These are phyloP conservation scores for Malthinus seriepunctatus DNA, from an alignment of 2,888 invertebrate genomes.

Conservation along the genomic window DNA sequence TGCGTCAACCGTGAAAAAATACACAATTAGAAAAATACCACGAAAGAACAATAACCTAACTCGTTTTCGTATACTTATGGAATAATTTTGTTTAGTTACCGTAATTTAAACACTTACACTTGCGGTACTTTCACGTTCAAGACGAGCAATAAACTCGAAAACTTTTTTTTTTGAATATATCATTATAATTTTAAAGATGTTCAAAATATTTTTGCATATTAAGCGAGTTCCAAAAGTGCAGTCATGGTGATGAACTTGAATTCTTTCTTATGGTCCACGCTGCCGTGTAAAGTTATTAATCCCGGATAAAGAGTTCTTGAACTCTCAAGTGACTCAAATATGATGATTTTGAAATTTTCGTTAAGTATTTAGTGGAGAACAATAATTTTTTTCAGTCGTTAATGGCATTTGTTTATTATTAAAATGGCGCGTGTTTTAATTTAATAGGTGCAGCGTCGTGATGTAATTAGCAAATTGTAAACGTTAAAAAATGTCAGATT, in stretches of 20 bases:
- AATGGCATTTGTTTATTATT: too few species aligned
- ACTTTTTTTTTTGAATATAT: too few species aligned
- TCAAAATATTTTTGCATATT: too few species aligned
- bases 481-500: too few species aligned
- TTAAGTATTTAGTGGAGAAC: too few species aligned
- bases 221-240: background rate
- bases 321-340: conserved; percentile 4
- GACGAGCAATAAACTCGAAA: too few species aligned
- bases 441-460: too few species aligned
- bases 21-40: background rate
- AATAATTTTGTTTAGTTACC: background rate
- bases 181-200: too few species aligned
- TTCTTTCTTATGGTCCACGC: background rate
- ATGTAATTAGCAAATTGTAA: too few species aligned
- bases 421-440: too few species aligned
- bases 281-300: conserved; percentile 9
- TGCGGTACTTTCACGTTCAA: background rate
- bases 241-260: conserved; percentile 8
- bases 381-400: too few species aligned
- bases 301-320: conserved; percentile 12
- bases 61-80: background rate
- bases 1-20: conserved; percentile 1
- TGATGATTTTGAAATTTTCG: background rate
- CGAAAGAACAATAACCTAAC: conserved; percentile 6
- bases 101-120: conserved; percentile 5